phyloP scores from a whole-genome alignment of 2,113 vertebrate species.

The Corvus hawaiiensis region DNA sequence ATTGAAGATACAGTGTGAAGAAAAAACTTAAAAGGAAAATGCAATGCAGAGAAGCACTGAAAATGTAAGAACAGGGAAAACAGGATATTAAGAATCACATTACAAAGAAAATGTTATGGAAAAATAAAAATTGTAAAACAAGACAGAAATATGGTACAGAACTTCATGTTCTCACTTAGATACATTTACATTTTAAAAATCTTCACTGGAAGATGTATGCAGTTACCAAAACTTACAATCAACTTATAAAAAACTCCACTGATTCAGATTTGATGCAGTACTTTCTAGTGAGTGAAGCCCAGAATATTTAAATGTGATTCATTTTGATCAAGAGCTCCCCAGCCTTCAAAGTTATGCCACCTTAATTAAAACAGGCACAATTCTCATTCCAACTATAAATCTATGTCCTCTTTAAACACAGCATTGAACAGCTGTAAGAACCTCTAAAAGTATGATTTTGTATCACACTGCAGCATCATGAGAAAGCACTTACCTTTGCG shows the following conservation, averaged over 20 bases:
- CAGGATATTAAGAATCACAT: not conserved
- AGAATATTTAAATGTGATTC: not conserved
- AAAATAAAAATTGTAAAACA: not conserved
- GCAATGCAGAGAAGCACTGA: not conserved
- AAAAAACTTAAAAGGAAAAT: not conserved
- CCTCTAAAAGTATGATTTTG: not conserved
- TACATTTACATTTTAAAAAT: constrained; percentile 22
- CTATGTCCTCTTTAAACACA: not conserved
- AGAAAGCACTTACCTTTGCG: not conserved
- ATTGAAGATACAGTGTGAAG: not conserved
- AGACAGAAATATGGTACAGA: not conserved
- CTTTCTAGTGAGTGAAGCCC: not conserved
- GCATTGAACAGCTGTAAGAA: not conserved
- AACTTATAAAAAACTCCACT: not conserved
- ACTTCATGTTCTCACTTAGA: not conserved
- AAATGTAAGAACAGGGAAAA: not conserved
- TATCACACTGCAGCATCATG: not conserved
- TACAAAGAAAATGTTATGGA: not conserved
- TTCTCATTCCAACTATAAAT: not conserved
- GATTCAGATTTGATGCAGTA: not conserved
- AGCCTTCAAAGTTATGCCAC: not conserved
- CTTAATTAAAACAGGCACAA: not conserved
- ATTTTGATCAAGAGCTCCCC: not conserved
- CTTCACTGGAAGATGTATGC: not conserved
- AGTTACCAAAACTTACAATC: not conserved